Evolutionary conservation across 2,888 invertebrate species (phyloP).

Genomic region (Slavum lentiscoides): DNA sequence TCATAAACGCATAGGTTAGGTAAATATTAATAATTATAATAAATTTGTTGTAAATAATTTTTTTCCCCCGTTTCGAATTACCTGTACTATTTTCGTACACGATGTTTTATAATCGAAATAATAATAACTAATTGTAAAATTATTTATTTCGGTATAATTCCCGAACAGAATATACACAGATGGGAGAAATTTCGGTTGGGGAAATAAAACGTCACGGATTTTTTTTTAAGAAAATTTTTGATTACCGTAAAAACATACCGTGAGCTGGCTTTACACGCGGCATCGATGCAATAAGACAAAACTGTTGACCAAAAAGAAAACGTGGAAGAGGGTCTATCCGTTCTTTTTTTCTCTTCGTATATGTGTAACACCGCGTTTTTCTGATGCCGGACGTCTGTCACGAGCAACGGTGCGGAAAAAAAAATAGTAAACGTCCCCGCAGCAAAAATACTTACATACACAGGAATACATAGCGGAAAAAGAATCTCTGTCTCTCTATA

Average conservation of each 20-base stretch:
- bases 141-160: too few species aligned
- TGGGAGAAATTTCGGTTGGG: too few species aligned
- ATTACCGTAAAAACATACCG: neutral
- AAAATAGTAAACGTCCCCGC: slow-evolving; percentile 41
- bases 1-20: too few species aligned
- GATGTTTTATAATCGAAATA: too few species aligned
- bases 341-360: neutral
- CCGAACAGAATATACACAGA: too few species aligned
- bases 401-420: slow-evolving; percentile 33
- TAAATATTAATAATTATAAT: too few species aligned
- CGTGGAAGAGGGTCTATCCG: neutral
- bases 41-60: too few species aligned
- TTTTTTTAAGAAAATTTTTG: too few species aligned
- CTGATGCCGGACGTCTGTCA: slow-evolving; percentile 47
- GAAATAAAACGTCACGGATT: too few species aligned
- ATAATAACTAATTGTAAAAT: too few species aligned
- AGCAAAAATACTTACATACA: neutral
- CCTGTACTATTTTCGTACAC: too few species aligned
- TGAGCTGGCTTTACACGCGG: neutral
- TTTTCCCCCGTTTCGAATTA: too few species aligned
- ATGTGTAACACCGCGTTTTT: neutral
- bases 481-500: slow-evolving; percentile 16
- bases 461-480: slow-evolving; percentile 27
- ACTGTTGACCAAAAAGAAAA: neutral
- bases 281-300: neutral